Conservation (phyloP, 2,888 invertebrate species). For the Phoenoteleia sp. region DNA sequence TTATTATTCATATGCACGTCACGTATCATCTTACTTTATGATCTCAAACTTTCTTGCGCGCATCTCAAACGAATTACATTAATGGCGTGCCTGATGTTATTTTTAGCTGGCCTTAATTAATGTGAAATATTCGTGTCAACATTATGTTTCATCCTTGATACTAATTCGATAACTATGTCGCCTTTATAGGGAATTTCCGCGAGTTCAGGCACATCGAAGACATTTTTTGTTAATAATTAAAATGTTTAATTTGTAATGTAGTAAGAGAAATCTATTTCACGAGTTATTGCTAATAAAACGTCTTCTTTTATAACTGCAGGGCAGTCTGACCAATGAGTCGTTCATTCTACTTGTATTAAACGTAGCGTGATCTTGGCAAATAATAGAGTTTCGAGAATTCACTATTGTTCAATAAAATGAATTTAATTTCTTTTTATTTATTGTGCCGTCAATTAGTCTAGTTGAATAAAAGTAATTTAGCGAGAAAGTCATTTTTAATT, state of each 20-base stretch:
- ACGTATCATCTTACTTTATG: conserved; percentile 50
- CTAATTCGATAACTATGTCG: background rate
- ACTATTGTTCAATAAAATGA: background rate
- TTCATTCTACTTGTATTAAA: background rate
- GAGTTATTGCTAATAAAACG: background rate
- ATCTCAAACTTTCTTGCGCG: conserved; percentile 42
- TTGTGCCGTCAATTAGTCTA: background rate
- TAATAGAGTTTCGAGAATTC: background rate
- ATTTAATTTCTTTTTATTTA: background rate
- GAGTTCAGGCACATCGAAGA: background rate
- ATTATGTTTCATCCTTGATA: conserved; percentile 7
- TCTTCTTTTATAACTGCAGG: background rate
- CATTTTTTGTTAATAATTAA: background rate
- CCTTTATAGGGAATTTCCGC: background rate
- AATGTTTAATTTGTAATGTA: background rate
- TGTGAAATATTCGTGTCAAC: conserved; percentile 58
- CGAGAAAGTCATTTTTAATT: too few species aligned
- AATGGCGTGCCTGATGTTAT: conserved; percentile 39
- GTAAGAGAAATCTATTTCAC: background rate
- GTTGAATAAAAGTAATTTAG: too few species aligned
- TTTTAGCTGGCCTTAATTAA: conserved; percentile 64
- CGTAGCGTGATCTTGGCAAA: background rate
- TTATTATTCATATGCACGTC: conserved; percentile 49
- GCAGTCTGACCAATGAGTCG: background rate
- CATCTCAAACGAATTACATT: conserved; percentile 44